phyloP scores from a whole-genome alignment of 2,888 invertebrate species.

The Drosophila neotestacea region DNA sequence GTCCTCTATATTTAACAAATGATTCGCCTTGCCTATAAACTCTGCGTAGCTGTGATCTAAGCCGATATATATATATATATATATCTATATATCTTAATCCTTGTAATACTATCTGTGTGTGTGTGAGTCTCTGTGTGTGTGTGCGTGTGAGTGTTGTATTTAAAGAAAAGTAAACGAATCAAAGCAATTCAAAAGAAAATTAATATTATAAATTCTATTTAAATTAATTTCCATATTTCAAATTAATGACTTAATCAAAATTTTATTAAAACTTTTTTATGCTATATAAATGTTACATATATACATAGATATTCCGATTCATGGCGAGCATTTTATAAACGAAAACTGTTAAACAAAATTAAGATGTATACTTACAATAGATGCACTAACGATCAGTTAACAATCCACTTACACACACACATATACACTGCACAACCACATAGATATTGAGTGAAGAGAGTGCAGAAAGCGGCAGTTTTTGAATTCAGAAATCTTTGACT shows the following conservation, averaged over 20 bases:
- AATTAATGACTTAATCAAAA: slow-evolving; percentile 49
- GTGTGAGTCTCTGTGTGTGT: slow-evolving; percentile 18
- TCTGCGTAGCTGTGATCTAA: slow-evolving; percentile 77
- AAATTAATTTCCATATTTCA: slow-evolving; percentile 23
- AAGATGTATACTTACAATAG: not conserved
- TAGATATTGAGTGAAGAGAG: slow-evolving; percentile 13
- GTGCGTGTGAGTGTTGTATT: slow-evolving; percentile 5
- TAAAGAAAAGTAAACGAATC: slow-evolving; percentile 24
- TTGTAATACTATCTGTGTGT: slow-evolving; percentile 21
- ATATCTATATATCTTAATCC: slow-evolving; percentile 28
- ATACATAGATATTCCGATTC: slow-evolving; percentile 12
- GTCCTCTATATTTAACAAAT: slow-evolving; percentile 34
- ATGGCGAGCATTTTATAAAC: slow-evolving; percentile 16
- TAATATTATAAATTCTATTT: slow-evolving; percentile 21
- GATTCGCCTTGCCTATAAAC: slow-evolving; percentile 71
- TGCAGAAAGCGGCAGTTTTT: slow-evolving; percentile 13
- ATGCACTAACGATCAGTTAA: not conserved
- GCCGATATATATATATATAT: slow-evolving; percentile 56
- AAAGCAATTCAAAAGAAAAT: slow-evolving; percentile 34
- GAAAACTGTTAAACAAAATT: not conserved
- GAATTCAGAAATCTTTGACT: slow-evolving; percentile 26
- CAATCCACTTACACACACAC: slow-evolving; percentile 12
- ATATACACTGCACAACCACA: slow-evolving; percentile 18
- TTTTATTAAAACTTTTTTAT: slow-evolving; percentile 22
- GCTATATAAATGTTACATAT: slow-evolving; percentile 5